Conservation (phyloP, 2,888 invertebrate species). For the Exephanes ischioxanthus region DNA sequence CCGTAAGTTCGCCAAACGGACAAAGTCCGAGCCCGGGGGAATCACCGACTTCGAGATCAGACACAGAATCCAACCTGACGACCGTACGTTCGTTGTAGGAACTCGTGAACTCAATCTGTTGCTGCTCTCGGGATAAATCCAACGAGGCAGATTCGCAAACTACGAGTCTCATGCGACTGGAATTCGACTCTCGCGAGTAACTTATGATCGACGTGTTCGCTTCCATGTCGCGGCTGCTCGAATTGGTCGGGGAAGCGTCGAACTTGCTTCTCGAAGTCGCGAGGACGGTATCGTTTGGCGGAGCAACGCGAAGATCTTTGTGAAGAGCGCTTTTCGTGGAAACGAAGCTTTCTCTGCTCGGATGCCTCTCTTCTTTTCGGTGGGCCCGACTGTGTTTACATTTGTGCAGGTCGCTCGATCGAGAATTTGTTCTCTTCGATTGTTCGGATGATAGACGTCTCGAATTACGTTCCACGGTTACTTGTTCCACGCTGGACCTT, state of each 20-base stretch:
- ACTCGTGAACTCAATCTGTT: constrained; percentile 43
- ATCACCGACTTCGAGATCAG: constrained; percentile 18
- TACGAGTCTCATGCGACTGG: constrained; percentile 1
- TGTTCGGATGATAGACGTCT: constrained; percentile 8
- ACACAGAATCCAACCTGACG: constrained; percentile 25
- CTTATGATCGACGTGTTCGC: constrained; percentile 32
- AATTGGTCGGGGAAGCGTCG: constrained; percentile 16
- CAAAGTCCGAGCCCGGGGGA: constrained; percentile 10
- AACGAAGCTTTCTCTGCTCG: not conserved
- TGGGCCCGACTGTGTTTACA: not conserved
- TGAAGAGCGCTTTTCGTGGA: not conserved
- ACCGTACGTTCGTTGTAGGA: constrained; percentile 43
- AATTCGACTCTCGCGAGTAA: constrained; percentile 32
- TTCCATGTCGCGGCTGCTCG: constrained; percentile 7
- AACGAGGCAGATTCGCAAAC: constrained; percentile 13
- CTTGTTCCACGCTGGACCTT: constrained; percentile 17
- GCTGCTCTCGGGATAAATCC: not conserved
- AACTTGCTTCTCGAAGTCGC: constrained; percentile 4
- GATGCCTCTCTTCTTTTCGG: not conserved
- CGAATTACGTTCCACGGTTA: not conserved
- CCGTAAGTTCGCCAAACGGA: constrained; percentile 6
- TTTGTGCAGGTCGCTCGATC: not conserved
- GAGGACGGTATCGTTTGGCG: not conserved
- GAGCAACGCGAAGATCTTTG: not conserved
- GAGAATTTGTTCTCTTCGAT: not conserved